Evolutionary conservation across 2,888 invertebrate genomes (phyloP).

Genomic region (Acanthopleura granulata): DNA sequence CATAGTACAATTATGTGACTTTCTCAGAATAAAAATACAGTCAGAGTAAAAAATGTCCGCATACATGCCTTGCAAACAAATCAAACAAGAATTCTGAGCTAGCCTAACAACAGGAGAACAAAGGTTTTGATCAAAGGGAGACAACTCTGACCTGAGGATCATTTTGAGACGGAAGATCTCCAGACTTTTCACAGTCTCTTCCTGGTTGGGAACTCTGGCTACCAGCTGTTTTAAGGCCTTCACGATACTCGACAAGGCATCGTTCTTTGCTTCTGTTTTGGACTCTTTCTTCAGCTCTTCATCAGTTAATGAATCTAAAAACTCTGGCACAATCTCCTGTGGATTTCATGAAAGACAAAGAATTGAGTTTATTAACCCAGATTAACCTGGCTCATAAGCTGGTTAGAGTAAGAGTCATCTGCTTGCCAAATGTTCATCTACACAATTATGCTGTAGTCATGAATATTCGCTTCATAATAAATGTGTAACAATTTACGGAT

Average conservation of each 20-base stretch:
- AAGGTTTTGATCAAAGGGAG: background rate
- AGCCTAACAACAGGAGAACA: background rate
- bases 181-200: slow-evolving; percentile 83
- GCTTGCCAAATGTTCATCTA: too few species aligned
- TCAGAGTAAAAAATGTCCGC: too few species aligned
- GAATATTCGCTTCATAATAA: too few species aligned
- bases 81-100: background rate
- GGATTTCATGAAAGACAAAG: too few species aligned
- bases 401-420: too few species aligned
- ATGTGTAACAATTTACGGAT: too few species aligned
- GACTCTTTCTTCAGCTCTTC: slow-evolving; percentile 96
- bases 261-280: slow-evolving; percentile 93
- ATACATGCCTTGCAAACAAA: too few species aligned
- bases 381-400: too few species aligned
- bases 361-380: too few species aligned
- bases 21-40: too few species aligned
- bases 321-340: slow-evolving; percentile 91
- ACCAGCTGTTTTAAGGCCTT: slow-evolving; percentile 92
- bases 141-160: slow-evolving; percentile 78
- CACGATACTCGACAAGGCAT: slow-evolving; percentile 94
- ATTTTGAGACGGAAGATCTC: slow-evolving; percentile 97
- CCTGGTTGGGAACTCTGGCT: slow-evolving; percentile 79
- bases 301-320: slow-evolving; percentile 92
- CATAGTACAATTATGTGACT: too few species aligned
- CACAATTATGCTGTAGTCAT: too few species aligned